Conservation (phyloP, 2,888 invertebrate species). For the Schrankia costaestrigalis region DNA sequence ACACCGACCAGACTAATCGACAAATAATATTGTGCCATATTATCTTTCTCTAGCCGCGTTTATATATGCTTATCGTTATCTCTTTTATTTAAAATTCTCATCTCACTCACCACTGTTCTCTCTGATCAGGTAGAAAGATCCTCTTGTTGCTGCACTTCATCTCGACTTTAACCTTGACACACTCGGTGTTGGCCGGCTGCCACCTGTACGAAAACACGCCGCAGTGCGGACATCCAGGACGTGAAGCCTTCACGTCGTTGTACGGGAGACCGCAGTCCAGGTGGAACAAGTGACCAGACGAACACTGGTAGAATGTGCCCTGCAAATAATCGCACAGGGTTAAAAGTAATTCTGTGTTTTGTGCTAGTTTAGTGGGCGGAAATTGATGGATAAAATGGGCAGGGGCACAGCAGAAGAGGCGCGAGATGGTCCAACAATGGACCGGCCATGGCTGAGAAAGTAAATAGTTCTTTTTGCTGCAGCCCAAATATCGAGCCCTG, state of each 20-base stretch:
- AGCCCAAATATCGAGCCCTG: too few relatives aligned
- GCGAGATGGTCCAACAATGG: too few relatives aligned
- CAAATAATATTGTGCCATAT: too few relatives aligned
- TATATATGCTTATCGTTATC: too few relatives aligned
- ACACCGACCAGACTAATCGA: too few relatives aligned
- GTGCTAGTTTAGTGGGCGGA: too few relatives aligned
- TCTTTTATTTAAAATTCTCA: background rate
- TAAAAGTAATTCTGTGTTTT: too few relatives aligned
- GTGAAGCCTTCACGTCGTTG: slow-evolving; percentile 37
- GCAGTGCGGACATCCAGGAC: slow-evolving; percentile 71
- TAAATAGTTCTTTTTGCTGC: too few relatives aligned
- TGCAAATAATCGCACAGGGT: slow-evolving; percentile 37
- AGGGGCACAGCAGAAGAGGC: too few relatives aligned
- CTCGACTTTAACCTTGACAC: slow-evolving; percentile 46
- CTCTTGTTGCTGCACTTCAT: slow-evolving; percentile 62
- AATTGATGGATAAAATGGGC: too few relatives aligned
- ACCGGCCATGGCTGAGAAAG: too few relatives aligned
- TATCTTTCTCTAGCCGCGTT: too few relatives aligned
- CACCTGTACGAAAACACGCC: slow-evolving; percentile 60
- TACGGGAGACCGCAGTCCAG: slow-evolving; percentile 85
- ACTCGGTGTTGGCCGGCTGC: slow-evolving; percentile 55
- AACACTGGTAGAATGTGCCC: slow-evolving; percentile 92
- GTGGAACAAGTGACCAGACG: slow-evolving; percentile 90
- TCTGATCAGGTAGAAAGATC: slow-evolving; percentile 65
- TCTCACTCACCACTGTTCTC: slow-evolving; percentile 62